phyloP scores from a whole-genome alignment of 2,888 invertebrate species.

The Ditula angustiorana region DNA sequence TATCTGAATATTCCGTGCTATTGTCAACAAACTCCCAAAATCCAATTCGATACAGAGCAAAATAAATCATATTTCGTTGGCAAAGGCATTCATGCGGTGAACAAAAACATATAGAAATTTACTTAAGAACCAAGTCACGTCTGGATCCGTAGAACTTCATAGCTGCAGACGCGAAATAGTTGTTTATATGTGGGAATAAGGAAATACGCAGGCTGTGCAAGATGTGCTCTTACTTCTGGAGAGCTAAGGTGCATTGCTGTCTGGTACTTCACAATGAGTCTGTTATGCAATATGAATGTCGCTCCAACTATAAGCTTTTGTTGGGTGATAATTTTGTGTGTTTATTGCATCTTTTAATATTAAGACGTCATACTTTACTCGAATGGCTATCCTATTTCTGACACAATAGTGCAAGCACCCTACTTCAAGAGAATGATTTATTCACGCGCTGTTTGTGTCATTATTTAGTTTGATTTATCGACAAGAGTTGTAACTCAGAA shows the following conservation, averaged over 20 bases:
- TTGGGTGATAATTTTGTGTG: slow-evolving; percentile 14
- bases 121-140: slow-evolving; percentile 46
- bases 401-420: background rate
- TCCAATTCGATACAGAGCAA: slow-evolving; percentile 23
- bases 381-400: background rate
- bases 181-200: slow-evolving; percentile 42
- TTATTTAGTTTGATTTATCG: background rate
- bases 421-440: background rate
- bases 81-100: slow-evolving; percentile 43
- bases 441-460: no score
- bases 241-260: slow-evolving; percentile 31
- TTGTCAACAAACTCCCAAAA: slow-evolving; percentile 33
- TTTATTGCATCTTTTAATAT: background rate
- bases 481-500: background rate
- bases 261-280: background rate
- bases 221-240: slow-evolving; percentile 33
- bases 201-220: slow-evolving; percentile 38
- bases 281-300: background rate
- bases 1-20: slow-evolving; percentile 7
- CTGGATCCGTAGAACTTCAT: slow-evolving; percentile 45
- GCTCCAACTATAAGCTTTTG: slow-evolving; percentile 11
- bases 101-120: slow-evolving; percentile 47
- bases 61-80: slow-evolving; percentile 46
- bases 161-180: slow-evolving; percentile 44
- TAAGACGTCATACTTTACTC: background rate